Base-by-base conservation (phyloP, 2,888 invertebrate species). In the Tenodera sinensis region DNA sequence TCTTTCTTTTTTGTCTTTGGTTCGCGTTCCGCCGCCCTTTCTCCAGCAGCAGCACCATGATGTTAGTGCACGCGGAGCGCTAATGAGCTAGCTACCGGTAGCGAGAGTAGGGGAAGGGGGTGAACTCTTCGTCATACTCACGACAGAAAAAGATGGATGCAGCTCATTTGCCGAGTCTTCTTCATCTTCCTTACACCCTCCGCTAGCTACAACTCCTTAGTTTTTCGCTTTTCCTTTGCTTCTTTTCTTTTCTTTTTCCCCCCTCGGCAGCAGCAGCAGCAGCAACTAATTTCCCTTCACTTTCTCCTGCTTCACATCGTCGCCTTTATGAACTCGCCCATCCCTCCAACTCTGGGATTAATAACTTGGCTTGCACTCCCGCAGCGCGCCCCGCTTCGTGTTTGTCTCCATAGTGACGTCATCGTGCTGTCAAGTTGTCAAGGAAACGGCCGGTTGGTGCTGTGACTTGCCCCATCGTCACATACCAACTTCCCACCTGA, bases 211-310 rank as follows among this genome's bases (percentile, higher is more conserved):
- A 71, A 25, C 54, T 71, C 54, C 54, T 87, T 30, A 34, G 28
- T 87, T 87, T 87, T 87, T 87, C 42, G 28, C 87, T 82, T 83
- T 83, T 47, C 42, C 83, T 25, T 84, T 28, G 28, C 83, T 83
- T 83, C 42, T 34, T 30, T 34, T 27, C 30, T 42, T 14, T 83
- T n/a, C 15, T n/a, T 83, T 20, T 86, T 28, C 20, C 30, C 28
- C 86, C 84, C 30, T 25, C 47, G 54, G 85, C 47, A 85, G 84
- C 27, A 84, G 82, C 84, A 47, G n/a, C n/a, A n/a, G 82, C 88
- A 85, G 82, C 84, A 47, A 89, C 89, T 89, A 89, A 89, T 89
- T 89, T 89, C 86, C 89, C 89, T 89, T 89, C 85, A 88, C 88
- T 88, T 86, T 87, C 83, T 82, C 87, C 87, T 87, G 54, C 54